Evolutionary conservation across 2,113 vertebrate species (phyloP), one percentile per base, ranked within the genome.

Genomic region (Pycnonotus jocosus): DNA sequence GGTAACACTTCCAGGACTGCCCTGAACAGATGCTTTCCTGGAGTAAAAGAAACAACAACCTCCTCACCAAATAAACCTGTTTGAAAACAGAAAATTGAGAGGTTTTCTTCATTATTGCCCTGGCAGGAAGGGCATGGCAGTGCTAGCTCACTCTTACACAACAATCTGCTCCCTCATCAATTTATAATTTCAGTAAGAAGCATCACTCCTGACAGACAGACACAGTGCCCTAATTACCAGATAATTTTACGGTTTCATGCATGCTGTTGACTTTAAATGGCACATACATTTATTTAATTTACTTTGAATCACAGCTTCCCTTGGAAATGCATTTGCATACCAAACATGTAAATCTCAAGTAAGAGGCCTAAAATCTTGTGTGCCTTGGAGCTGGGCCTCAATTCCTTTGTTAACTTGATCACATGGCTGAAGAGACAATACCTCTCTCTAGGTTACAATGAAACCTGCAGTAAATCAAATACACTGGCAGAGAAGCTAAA

Each of bases 241-340:
- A 14, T 35, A 44, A 90, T 60, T 80, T 64, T 37, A 76, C 42
- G 56, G 33, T 30, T 86, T 82, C 62, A 38, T 76, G 81, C 61
- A 42, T 85, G 54, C 44, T 42, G 72, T 42, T 88, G 86, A 68
- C 66, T 76, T 80, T 1, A 92, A 92, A 77, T 86, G 82, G 66
- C 82, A 88, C 33, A 56, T 21, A 64, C 19, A n/a, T 86, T 91
- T 87, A 87, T 81, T 95, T 92, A 72, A 86, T 92, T 92, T 86
- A 37, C 35, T 61, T 85, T 76, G 65, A 77, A 92, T 86, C 62
- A 90, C 45, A 78, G 81, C 58, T 90, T 73, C 54, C 80, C 58
- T 83, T 60, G 71, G 64, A 90, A 68, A 69, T 77, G 12, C 16
- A 53, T 77, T 92, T 92, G 80, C 91, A 86, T 69, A 61, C 48